Base-by-base conservation (phyloP, 2,797 vertebrate genomes). In the Squalus acanthias region DNA sequence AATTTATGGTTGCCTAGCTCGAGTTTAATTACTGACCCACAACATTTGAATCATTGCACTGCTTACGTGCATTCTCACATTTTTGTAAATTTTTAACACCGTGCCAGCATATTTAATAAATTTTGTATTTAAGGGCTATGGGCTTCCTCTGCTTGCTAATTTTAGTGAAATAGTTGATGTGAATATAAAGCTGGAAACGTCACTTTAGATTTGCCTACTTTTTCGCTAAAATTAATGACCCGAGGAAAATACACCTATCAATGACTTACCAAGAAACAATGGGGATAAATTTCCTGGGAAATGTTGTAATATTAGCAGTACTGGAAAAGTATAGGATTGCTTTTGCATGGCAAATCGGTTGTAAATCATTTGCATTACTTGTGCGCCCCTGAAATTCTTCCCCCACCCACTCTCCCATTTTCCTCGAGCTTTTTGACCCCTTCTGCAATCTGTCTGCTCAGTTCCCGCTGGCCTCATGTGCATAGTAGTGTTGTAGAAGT, bases 1-100 rank as follows among this genome's bases (percentile, higher is more conserved):
- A 95, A 74, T 33, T 95, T 95, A 93, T 93, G 91, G 65, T 69
- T 93, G 91, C 17, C 17, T 33, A 76, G 50, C 50, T 95, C 29
- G 26, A 29, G 94, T 57, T 74, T 95, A 53, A 60, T 69, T 95
- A 60, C 29, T 95, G 26, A 57, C 72, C 39, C 94, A 57, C 26
- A n/a, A 15, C 53, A 76, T 95, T 57, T 95, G 70, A 60, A 95
- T 57, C 94, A 76, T 95, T 72, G 24, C 67, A 17, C 29, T 95
- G 50, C 57, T 74, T 95, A 53, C 26, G 70, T 15, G 29, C 70
- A 57, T 60, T 85, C 65, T 57, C 15, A 8, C 29, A 15, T 74
- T 95, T 74, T 95, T 95, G 70, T 76, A 57, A 76, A 60, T 95
- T 7, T 57, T 95, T n/a, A 72, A n/a, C 53, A 76, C 15, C 17